Percentiles rank a stretch among this genome's conserved stretches.
These are phyloP conservation scores for Glyphotaelius pellucidus DNA, from an alignment of 2,888 invertebrate genomes.

Conservation along the genomic window DNA sequence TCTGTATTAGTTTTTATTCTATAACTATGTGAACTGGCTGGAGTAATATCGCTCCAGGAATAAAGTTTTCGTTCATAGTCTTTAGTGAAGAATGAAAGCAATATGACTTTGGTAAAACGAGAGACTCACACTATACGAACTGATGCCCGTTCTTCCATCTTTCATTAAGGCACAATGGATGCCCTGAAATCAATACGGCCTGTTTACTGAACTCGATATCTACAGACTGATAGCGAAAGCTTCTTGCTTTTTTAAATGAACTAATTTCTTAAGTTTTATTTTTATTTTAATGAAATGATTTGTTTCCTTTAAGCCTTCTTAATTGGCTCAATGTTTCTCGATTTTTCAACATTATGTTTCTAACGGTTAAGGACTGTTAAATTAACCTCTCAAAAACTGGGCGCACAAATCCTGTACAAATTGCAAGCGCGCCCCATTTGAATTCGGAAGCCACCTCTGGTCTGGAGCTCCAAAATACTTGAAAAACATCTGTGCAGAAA, in stretches of 20 bases:
- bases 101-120: constrained; percentile 60
- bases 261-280: no score
- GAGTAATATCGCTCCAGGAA: constrained; percentile 48
- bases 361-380: no score
- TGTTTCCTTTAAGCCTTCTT: neutral
- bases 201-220: constrained; percentile 59
- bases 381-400: no score
- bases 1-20: constrained; percentile 3
- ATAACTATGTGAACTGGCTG: neutral
- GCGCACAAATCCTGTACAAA: no score
- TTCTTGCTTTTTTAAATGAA: neutral
- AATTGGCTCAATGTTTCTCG: neutral
- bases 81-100: constrained; percentile 51
- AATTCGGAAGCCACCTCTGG: no score
- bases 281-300: neutral
- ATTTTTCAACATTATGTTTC: neutral
- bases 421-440: no score
- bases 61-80: constrained; percentile 58
- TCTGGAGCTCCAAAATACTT: no score
- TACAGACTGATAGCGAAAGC: constrained; percentile 29
- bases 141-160: constrained; percentile 54
- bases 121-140: constrained; percentile 57
- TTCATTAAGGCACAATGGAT: constrained; percentile 65
- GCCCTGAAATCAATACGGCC: constrained; percentile 64
- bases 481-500: no score